Conservation (phyloP, 2,797 vertebrate genomes). For the Rhinoraja longicauda region DNA sequence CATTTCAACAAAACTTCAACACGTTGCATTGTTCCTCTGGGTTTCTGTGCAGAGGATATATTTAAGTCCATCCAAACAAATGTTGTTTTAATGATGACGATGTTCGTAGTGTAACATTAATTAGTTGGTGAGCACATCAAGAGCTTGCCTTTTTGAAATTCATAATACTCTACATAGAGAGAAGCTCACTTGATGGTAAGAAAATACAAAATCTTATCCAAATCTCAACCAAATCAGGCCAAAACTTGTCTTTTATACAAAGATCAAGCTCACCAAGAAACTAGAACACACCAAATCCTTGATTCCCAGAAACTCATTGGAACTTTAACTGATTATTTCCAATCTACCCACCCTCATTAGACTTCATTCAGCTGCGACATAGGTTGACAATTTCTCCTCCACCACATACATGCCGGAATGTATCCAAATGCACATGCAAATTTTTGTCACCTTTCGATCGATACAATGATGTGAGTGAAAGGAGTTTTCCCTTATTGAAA, state of each 20-base stretch:
- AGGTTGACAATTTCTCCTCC: neutral
- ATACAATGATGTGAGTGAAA: neutral
- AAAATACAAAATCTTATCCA: neutral
- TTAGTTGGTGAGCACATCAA: neutral
- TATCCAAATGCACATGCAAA: neutral
- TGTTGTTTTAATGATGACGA: neutral
- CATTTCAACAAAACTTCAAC: neutral
- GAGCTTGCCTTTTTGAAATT: neutral
- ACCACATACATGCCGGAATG: neutral
- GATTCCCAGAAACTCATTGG: neutral
- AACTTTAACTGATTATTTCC: neutral
- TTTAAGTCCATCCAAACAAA: conserved; percentile 13
- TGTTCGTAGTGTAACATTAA: neutral
- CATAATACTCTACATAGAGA: neutral
- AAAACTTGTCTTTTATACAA: neutral
- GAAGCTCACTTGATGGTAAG: neutral
- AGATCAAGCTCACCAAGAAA: neutral
- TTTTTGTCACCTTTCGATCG: neutral
- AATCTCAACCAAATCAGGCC: neutral
- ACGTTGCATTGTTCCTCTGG: conserved; percentile 2
- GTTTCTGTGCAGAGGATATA: neutral
- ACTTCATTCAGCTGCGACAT: neutral
- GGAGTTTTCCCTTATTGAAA: neutral
- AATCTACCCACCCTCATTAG: neutral
- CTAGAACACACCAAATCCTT: neutral